Percentiles rank a stretch among this genome's conserved stretches.
These are phyloP conservation scores for Chrysemys picta DNA, from an alignment of 2,113 vertebrate species.

Conservation along the genomic window DNA sequence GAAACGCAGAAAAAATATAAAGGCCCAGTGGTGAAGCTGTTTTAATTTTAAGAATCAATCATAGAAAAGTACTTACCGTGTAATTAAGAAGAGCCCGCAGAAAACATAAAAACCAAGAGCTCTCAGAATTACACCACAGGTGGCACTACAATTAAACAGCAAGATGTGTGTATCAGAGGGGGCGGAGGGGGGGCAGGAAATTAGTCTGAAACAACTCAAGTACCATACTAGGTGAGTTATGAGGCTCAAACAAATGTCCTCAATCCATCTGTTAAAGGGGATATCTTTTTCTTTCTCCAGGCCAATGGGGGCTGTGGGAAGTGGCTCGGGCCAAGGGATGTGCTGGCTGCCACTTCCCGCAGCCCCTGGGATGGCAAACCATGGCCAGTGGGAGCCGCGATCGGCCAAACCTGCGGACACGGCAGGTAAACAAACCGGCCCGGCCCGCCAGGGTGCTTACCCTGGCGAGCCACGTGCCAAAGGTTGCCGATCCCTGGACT, in stretches of 20 bases:
- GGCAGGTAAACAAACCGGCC: no score
- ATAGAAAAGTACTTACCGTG: slow-evolving; percentile 28
- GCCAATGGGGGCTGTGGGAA: no score
- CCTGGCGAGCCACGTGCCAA: no score
- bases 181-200: not conserved
- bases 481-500: accelerated
- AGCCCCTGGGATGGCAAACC: no score
- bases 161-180: not conserved
- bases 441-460: no score
- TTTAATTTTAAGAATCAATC: slow-evolving; percentile 43
- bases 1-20: slow-evolving; percentile 7
- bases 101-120: not conserved
- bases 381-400: no score
- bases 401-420: no score
- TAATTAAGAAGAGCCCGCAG: slow-evolving; percentile 37
- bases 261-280: not conserved
- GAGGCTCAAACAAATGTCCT: not conserved
- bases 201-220: slow-evolving; percentile 1
- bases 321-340: no score
- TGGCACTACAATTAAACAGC: slow-evolving; percentile 2
- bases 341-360: no score
- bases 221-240: not conserved
- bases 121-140: slow-evolving; percentile 24
- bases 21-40: not conserved
- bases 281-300: not conserved